A percentile compares a stretch with the other conserved stretches of the same genome.
Evolutionary conservation across 2,888 invertebrate genomes (phyloP).

Genomic region (Troglohyphantes excavatus): DNA sequence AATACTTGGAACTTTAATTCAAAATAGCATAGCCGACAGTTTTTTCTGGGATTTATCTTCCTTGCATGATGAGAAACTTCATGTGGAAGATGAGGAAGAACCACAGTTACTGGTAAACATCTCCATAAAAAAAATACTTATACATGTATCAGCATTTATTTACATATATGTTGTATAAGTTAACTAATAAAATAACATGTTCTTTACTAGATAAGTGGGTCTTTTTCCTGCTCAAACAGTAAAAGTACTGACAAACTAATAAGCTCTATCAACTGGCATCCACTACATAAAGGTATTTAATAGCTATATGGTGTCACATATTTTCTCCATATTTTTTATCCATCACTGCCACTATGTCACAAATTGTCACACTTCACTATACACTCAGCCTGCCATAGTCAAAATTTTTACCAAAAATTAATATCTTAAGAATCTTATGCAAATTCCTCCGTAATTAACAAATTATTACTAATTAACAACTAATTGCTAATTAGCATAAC

Average conservation of each 20-base stretch:
- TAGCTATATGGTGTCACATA: too few species aligned
- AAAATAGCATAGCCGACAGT: conserved; percentile 61
- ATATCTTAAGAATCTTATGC: too few species aligned
- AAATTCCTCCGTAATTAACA: too few species aligned
- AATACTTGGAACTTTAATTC: conserved; percentile 34
- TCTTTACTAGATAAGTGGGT: conserved; percentile 44
- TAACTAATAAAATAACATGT: background rate
- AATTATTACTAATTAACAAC: too few species aligned
- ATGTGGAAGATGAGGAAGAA: conserved; percentile 27
- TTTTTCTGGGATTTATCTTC: conserved; percentile 53
- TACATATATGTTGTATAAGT: background rate
- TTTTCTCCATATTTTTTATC: too few species aligned
- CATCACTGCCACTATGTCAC: too few species aligned
- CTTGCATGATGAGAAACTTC: conserved; percentile 19
- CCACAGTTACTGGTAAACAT: conserved; percentile 7
- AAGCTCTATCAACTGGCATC: conserved; percentile 46
- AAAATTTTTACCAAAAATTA: too few species aligned
- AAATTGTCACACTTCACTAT: too few species aligned
- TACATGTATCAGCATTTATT: background rate
- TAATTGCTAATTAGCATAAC: too few species aligned
- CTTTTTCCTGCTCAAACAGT: conserved; percentile 51
- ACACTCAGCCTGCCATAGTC: too few species aligned
- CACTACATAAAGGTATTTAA: conserved; percentile 55
- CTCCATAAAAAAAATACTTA: background rate
- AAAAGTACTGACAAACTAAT: conserved; percentile 30